Conservation (phyloP, 2,113 vertebrate species). For the Barnardius zonarius region DNA sequence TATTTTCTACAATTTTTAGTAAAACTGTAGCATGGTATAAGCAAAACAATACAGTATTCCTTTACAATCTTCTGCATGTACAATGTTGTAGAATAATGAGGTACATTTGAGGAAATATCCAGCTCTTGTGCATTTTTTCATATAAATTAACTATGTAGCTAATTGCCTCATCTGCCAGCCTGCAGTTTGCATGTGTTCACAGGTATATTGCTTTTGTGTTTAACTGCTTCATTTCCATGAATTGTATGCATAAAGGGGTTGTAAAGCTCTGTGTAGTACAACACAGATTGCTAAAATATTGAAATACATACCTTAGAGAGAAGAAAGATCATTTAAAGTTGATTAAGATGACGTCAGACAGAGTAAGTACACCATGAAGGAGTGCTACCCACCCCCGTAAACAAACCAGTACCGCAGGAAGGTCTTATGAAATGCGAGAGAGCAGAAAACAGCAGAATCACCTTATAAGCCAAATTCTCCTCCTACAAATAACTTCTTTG, state of each 20-base stretch:
- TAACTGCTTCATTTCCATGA: slow-evolving; percentile 54
- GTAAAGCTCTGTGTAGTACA: not conserved
- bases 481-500: not conserved
- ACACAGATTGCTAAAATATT: not conserved
- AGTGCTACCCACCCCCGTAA: not conserved
- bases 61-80: not conserved
- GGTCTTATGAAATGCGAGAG: not conserved
- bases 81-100: not conserved
- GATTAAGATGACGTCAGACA: not conserved
- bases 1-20: not conserved
- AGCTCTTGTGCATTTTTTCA: not conserved
- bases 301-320: not conserved
- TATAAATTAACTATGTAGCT: slow-evolving; percentile 11
- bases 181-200: not conserved
- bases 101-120: not conserved
- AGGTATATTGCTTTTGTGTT: slow-evolving; percentile 46
- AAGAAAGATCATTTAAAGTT: not conserved
- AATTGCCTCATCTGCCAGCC: slow-evolving; percentile 38
- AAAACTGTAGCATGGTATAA: not conserved
- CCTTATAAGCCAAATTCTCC: not conserved
- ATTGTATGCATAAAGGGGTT: not conserved
- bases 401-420: not conserved
- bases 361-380: not conserved
- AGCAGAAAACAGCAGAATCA: not conserved
- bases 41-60: not conserved